These are phyloP conservation scores for Drosophila prostipennis DNA, from an alignment of 2,888 invertebrate genomes.

Conservation along the genomic window DNA sequence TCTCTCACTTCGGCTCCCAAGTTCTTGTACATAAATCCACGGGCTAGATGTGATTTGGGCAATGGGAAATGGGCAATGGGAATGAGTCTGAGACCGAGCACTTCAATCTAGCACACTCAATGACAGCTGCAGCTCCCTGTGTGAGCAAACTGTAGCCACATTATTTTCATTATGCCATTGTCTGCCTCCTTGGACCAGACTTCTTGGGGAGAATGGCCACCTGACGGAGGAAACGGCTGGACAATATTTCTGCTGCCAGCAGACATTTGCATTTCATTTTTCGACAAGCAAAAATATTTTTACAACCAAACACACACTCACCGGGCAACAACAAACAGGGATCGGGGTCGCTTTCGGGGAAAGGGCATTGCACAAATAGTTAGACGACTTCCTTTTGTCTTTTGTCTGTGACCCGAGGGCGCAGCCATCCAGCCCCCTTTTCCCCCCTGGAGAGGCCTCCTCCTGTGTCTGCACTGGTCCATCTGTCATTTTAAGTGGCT, in stretches of 20 bases:
- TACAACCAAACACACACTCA: conserved; percentile 37
- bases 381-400: conserved; percentile 71
- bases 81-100: conserved; percentile 15
- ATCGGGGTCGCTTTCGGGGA: conserved; percentile 10
- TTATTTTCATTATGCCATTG: conserved; percentile 71
- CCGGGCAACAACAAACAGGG: conserved; percentile 22
- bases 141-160: conserved; percentile 66
- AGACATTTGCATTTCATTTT: conserved; percentile 77
- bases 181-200: conserved; percentile 47
- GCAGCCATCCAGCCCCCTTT: conserved; percentile 18
- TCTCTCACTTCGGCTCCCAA: conserved; percentile 45
- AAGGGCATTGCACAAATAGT: conserved; percentile 69
- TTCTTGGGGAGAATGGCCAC: conserved; percentile 38
- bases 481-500: conserved; percentile 82
- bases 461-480: conserved; percentile 48
- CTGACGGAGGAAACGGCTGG: conserved; percentile 46
- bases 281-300: conserved; percentile 69
- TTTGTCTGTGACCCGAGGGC: conserved; percentile 59
- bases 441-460: not conserved
- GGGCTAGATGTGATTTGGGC: conserved; percentile 19
- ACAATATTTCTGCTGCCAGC: conserved; percentile 59
- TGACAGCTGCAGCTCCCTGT: conserved; percentile 63
- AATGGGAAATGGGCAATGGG: no score
- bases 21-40: conserved; percentile 61
- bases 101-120: conserved; percentile 65